Percentiles rank a stretch among this genome's conserved stretches.
Evolutionary conservation across 2,113 vertebrate species (phyloP).

Genomic region (Struthidea cinerea): DNA sequence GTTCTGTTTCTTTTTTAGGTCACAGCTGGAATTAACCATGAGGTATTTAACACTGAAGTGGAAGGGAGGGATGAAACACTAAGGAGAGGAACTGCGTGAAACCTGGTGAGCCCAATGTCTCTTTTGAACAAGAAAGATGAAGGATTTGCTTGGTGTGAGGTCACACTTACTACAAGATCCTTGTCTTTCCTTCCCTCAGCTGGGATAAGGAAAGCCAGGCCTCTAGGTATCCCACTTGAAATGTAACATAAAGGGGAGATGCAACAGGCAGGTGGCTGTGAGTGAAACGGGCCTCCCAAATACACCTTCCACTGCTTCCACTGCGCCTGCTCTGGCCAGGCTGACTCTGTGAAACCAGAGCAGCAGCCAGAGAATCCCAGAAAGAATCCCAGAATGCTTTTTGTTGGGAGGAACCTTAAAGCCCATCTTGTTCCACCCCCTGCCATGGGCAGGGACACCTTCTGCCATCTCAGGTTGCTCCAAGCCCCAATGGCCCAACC

Average conservation of each 20-base stretch:
- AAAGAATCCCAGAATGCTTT: not conserved
- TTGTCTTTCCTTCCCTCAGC: not conserved
- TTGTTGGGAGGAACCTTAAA: not conserved
- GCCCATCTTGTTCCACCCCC: accelerated
- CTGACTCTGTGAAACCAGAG: not conserved
- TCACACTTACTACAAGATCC: not conserved
- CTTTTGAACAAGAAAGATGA: not conserved
- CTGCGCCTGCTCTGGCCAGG: not conserved
- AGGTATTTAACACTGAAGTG: not conserved
- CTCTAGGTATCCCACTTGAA: not conserved
- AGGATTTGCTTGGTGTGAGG: not conserved
- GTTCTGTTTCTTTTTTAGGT: not conserved
- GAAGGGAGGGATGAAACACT: not conserved
- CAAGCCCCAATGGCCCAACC: accelerated
- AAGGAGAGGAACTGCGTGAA: not conserved
- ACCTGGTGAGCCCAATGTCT: not conserved
- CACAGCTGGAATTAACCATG: not conserved
- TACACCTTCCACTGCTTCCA: not conserved
- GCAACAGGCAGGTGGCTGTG: not conserved
- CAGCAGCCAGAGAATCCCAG: not conserved
- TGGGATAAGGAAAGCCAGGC: not conserved
- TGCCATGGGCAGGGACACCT: not conserved
- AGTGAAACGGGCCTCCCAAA: not conserved
- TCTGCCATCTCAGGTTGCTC: accelerated
- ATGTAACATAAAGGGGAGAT: not conserved